A percentile compares a stretch with the other conserved stretches of the same genome.
These are phyloP conservation scores for Rhinella marina DNA, from an alignment of 2,797 vertebrate genomes.

Conservation along the genomic window DNA sequence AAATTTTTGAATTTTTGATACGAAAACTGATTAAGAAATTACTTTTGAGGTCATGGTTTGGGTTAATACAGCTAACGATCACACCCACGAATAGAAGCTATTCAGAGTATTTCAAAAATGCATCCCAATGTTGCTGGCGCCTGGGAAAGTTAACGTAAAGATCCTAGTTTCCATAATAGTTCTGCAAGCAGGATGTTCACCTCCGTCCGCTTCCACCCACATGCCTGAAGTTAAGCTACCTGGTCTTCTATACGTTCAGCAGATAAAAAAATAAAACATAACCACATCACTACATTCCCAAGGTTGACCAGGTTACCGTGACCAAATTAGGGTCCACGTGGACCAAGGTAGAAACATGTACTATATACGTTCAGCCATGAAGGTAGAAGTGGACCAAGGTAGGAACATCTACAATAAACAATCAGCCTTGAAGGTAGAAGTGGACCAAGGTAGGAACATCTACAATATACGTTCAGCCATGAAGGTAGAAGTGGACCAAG, in stretches of 20 bases:
- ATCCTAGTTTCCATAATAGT: neutral
- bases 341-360: no score
- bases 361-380: no score
- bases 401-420: no score
- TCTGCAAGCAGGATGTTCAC: neutral
- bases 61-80: neutral
- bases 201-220: neutral
- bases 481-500: no score
- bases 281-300: neutral
- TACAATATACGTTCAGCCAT: no score
- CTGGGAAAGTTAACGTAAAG: neutral
- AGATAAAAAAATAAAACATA: neutral
- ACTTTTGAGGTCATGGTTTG: neutral
- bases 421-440: no score
- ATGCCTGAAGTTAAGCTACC: neutral
- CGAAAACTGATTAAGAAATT: neutral
- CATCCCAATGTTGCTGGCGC: neutral
- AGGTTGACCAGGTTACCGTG: neutral
- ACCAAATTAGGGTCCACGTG: no score
- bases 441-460: no score
- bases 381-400: no score
- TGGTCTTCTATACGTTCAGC: neutral
- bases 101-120: neutral
- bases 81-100: conserved; percentile 23
- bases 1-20: neutral